Evolutionary conservation across 2,113 vertebrate species (phyloP), one percentile per base, ranked within the genome.

Genomic region (Lepisosteus osseus): DNA sequence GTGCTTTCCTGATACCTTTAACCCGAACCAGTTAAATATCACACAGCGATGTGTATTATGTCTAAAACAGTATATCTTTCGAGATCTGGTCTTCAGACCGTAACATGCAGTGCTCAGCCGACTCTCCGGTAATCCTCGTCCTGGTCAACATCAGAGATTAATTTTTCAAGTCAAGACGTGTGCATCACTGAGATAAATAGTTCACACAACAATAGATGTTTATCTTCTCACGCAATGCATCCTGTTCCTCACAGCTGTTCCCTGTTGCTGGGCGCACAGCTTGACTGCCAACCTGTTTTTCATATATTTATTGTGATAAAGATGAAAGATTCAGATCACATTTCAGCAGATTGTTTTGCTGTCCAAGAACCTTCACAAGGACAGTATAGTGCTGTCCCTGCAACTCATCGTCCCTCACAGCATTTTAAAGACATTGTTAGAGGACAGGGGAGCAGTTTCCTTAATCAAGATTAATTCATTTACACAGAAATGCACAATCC

Each of bases 181-280:
- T 43, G 41, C 6, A 13, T 62, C 17, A 62, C 61, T 62, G 14
- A 12, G 61, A 62, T 64, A 64, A 64, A 64, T 40, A 64, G 17
- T 40, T 6, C 14, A 17, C 41, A 43, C 17, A 64, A 43, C 62
- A 64, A 64, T 41, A 17, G 62, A 64, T 64, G 29, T 14, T 41
- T 9, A 64, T 64, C 62, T 64, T 64, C 41, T 64, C 59, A n/a
- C 11, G 62, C 62, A 59, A 13, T n/a, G 57, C 14, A 13, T 59
- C 57, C 57, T 59, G 11, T 29, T 1, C n/a, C 57, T 59, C 57
- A 11, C 12, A 59, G 54, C 2, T 55, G 54, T 59, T 6, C 57
- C 3, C 13, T 59, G 57, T 11, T 15, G 5, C 14, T n/a, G 47
- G 57, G 14, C 2, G 57, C 5, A 59, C 5, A 59, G n/a, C n/a